Evolutionary conservation across 2,888 invertebrate genomes (phyloP), one percentile per base, ranked within the genome.

Genomic region (Drosophila phalerata): DNA sequence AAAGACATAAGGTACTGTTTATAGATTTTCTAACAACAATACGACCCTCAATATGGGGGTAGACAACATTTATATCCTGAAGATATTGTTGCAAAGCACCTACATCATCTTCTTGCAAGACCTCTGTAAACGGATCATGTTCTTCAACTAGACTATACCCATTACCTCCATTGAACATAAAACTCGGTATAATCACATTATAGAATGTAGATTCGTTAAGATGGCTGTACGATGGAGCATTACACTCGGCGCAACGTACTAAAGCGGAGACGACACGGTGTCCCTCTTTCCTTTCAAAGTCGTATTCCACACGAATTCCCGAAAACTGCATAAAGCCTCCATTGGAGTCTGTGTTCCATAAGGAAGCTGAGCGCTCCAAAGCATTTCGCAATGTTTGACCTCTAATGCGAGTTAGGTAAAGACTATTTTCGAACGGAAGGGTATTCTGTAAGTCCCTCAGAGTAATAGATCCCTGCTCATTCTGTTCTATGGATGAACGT

Each of bases 291-390:
- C 93, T 93, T 1, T 92, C 91, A 32, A 96, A 92, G 91, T 98
- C 95, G 84, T 96, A 97, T 3, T 93, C 93, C 0, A 97, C 95
- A 79, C 93, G 94, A 11, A 96, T 77, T 1, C 98, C 98, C 9
- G 98, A 97, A 69, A 96, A 93, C 93, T 98, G 98, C 10, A 98
- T 93, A 89, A 97, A 98, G 74, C 95, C 95, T 0, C 97, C 97
- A 25, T 93, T 94, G 0, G 94, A 92, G 28, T 94, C 93, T 0
- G 91, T 89, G 61, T 93, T 93, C 73, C 87, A 78, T 4, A 90
- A 85, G 0, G 91, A 88, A 0, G 97, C 96, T 0, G 96, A 94
- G 90, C 94, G 94, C 89, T 97, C 97, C 15, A 97, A 92, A 84
- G 95, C 94, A 52, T 94, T 92, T 64, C 93, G 90, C 8, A 98